A percentile compares a stretch with the other conserved stretches of the same genome.
Conservation (phyloP, 2,888 invertebrate genomes). For the Scaptomyza polygonia region DNA sequence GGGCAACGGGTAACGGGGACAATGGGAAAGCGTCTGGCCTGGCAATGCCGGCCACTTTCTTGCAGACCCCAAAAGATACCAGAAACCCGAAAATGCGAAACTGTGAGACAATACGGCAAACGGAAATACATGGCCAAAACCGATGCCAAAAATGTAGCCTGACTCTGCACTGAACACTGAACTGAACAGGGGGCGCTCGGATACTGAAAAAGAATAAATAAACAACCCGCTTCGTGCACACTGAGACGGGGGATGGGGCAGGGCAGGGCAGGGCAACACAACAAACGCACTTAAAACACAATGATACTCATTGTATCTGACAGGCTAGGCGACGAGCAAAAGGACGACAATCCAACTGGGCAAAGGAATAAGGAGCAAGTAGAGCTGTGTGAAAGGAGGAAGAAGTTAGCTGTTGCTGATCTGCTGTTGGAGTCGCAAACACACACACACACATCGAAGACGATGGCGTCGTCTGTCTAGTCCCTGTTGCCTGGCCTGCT, state of each 20-base stretch:
- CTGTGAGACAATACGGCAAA: slow-evolving; percentile 51
- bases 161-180: too few species aligned
- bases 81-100: slow-evolving; percentile 22
- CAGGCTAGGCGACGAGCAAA: slow-evolving; percentile 54
- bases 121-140: slow-evolving; percentile 72
- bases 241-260: neutral
- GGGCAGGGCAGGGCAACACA: slow-evolving; percentile 55
- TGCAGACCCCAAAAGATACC: slow-evolving; percentile 33
- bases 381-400: neutral
- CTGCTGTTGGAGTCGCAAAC: slow-evolving; percentile 56
- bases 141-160: slow-evolving; percentile 71
- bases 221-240: slow-evolving; percentile 55
- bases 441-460: slow-evolving; percentile 58
- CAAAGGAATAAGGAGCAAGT: neutral
- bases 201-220: slow-evolving; percentile 74
- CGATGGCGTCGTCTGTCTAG: slow-evolving; percentile 63
- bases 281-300: slow-evolving; percentile 80
- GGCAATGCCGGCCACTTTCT: slow-evolving; percentile 42
- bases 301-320: slow-evolving; percentile 80
- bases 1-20: slow-evolving; percentile 15
- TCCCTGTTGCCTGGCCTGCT: slow-evolving; percentile 17
- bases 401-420: slow-evolving; percentile 50
- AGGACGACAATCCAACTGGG: slow-evolving; percentile 17
- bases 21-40: slow-evolving; percentile 44
- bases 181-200: slow-evolving; percentile 21